These are phyloP conservation scores for Gari tellinella DNA, from an alignment of 2,888 invertebrate genomes.

Conservation along the genomic window DNA sequence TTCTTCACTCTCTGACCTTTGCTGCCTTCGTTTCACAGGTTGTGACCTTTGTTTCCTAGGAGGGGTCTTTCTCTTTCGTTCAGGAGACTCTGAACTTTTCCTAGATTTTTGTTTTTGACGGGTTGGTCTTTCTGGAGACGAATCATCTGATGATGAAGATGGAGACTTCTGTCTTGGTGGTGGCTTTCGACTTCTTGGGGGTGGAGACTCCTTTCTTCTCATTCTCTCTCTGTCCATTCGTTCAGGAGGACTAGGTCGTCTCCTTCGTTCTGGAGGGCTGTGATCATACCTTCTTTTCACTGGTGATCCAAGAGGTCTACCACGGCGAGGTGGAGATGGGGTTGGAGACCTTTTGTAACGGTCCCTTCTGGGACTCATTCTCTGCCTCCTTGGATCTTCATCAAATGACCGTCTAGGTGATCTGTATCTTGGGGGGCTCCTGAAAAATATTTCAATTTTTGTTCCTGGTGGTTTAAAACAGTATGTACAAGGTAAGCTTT, in stretches of 20 bases:
- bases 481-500: too few species aligned
- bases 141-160: slow-evolving; percentile 43
- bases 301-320: slow-evolving; percentile 23
- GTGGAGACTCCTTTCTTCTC: slow-evolving; percentile 17
- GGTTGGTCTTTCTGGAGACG: slow-evolving; percentile 51
- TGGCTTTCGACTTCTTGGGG: not conserved
- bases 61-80: slow-evolving; percentile 10
- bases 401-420: slow-evolving; percentile 40
- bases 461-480: too few species aligned
- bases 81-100: slow-evolving; percentile 46
- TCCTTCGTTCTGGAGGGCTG: slow-evolving; percentile 1
- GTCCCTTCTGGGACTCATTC: slow-evolving; percentile 33
- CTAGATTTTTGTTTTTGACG: slow-evolving; percentile 31
- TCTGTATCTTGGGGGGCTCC: slow-evolving; percentile 42
- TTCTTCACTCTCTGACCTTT: slow-evolving; percentile 20
- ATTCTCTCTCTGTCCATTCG: slow-evolving; percentile 9
- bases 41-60: slow-evolving; percentile 12
- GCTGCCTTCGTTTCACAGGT: slow-evolving; percentile 5
- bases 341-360: not conserved
- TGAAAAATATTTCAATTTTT: too few species aligned
- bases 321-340: slow-evolving; percentile 12
- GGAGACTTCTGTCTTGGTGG: slow-evolving; percentile 21
- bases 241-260: slow-evolving; percentile 5
- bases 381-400: slow-evolving; percentile 30
- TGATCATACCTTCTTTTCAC: slow-evolving; percentile 34